These are phyloP conservation scores for Heterodera schachtii DNA, from an alignment of 1,140 invertebrate species.

Conservation along the genomic window DNA sequence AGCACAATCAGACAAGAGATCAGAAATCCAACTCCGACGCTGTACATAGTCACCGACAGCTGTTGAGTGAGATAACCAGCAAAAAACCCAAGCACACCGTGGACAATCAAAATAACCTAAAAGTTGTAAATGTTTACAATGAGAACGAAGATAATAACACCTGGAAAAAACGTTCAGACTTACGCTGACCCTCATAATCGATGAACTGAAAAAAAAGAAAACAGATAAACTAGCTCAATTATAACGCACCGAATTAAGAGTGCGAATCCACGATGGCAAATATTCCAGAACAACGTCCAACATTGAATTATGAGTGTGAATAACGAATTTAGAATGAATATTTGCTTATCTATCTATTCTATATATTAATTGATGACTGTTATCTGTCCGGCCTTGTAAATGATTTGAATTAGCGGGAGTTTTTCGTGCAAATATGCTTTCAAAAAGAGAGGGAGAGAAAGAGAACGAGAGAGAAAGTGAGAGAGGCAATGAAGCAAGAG, in stretches of 20 bases:
- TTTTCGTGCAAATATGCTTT: too few relatives aligned
- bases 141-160: conserved; percentile 21
- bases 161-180: conserved; percentile 50
- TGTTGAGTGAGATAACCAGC: conserved; percentile 48
- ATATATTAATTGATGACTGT: too few relatives aligned
- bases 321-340: too few relatives aligned
- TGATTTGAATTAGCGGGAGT: too few relatives aligned
- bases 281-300: conserved; percentile 10
- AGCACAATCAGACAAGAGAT: conserved; percentile 52
- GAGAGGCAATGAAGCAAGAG: too few relatives aligned
- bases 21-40: conserved; percentile 41
- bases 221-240: not conserved
- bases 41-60: conserved; percentile 50
- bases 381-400: too few relatives aligned
- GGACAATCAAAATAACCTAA: conserved; percentile 49
- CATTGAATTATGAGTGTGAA: not conserved
- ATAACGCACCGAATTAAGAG: conserved; percentile 15
- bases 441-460: too few relatives aligned
- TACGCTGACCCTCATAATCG: conserved; percentile 48
- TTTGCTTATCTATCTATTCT: too few relatives aligned
- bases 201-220: conserved; percentile 26
- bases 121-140: conserved; percentile 17
- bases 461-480: too few relatives aligned
- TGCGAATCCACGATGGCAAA: conserved; percentile 16
- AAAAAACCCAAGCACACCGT: conserved; percentile 51